Percentiles rank a stretch among this genome's conserved stretches.
Evolutionary conservation across 2,113 vertebrate genomes (phyloP).

Genomic region (Alces alces): DNA sequence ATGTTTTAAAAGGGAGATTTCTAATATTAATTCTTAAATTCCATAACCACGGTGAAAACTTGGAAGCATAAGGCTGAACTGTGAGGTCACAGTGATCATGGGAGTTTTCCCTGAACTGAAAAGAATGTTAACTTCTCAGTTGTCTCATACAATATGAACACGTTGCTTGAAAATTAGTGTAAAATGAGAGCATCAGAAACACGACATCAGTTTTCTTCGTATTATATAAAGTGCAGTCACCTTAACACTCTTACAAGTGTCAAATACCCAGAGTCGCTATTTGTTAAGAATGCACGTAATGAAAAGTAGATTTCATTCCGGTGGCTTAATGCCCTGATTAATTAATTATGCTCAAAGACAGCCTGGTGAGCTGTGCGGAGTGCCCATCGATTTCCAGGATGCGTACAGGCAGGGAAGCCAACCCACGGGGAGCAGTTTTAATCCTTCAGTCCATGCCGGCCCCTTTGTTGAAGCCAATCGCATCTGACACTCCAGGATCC

Average conservation of each 20-base stretch:
- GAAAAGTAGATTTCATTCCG: background rate
- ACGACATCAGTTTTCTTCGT: background rate
- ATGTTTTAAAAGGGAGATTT: background rate
- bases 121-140: background rate
- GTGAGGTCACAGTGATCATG: background rate
- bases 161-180: background rate
- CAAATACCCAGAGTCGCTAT: background rate
- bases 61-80: background rate
- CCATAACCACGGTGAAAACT: background rate
- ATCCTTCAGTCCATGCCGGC: background rate
- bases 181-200: background rate
- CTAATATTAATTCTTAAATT: background rate
- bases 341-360: slow-evolving; percentile 35
- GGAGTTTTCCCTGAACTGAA: background rate
- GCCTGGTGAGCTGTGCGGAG: background rate
- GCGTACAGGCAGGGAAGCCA: background rate
- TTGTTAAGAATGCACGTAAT: background rate
- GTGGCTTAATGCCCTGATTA: background rate
- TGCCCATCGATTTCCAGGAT: background rate
- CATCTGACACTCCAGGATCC: background rate
- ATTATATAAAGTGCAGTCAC: background rate
- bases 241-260: background rate
- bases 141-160: background rate
- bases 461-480: background rate
- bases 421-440: background rate